Percentiles rank a stretch among this genome's conserved stretches.
Evolutionary conservation across 2,113 vertebrate genomes (phyloP).

Genomic region (Oxyruncus cristatus): DNA sequence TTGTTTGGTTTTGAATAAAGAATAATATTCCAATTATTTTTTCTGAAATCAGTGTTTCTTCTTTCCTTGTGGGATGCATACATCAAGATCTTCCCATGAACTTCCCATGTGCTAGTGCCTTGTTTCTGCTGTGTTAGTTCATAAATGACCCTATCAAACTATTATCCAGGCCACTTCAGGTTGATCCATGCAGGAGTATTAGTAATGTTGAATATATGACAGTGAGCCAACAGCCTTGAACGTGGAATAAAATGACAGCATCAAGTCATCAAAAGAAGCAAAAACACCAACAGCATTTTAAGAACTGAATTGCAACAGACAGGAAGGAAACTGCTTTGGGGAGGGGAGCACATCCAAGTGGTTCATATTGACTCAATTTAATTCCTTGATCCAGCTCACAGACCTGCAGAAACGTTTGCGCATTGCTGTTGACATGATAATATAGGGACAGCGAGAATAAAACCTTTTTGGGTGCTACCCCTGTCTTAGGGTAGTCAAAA

Average conservation of each 20-base stretch:
- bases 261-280: slow-evolving; percentile 1
- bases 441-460: not conserved
- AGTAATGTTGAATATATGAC: not conserved
- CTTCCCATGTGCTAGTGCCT: not conserved
- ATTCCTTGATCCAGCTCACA: not conserved
- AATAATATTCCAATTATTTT: not conserved
- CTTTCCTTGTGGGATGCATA: not conserved
- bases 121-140: not conserved
- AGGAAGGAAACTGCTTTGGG: slow-evolving; percentile 23
- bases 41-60: not conserved
- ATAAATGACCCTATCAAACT: not conserved
- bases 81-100: not conserved
- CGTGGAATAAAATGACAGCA: not conserved
- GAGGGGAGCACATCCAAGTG: not conserved
- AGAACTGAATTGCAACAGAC: slow-evolving; percentile 39
- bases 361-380: not conserved
- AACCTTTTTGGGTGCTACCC: not conserved
- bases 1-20: not conserved
- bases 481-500: not conserved
- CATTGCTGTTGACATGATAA: not conserved
- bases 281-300: slow-evolving; percentile 18
- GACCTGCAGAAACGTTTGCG: not conserved
- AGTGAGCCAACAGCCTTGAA: slow-evolving; percentile 50
- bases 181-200: not conserved
- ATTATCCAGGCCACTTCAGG: not conserved